Evolutionary conservation across 1,140 invertebrate genomes (phyloP).

Genomic region (Aradophagus sp.): DNA sequence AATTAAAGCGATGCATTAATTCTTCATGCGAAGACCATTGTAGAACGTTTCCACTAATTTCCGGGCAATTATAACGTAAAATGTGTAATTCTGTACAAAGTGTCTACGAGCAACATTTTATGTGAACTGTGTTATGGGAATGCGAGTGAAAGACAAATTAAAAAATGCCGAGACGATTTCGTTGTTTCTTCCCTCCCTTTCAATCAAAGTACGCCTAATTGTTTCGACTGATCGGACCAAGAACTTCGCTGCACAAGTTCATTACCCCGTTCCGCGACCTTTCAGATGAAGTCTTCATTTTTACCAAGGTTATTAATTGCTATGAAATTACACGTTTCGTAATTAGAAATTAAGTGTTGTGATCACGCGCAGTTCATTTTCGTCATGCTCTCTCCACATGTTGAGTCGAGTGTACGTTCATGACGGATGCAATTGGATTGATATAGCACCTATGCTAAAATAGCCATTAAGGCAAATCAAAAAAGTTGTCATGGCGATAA

Average conservation of each 20-base stretch:
- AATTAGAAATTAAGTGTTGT: slow-evolving; percentile 51
- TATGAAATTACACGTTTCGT: slow-evolving; percentile 39
- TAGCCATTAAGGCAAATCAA: slow-evolving; percentile 1
- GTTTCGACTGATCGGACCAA: slow-evolving; percentile 13
- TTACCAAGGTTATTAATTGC: slow-evolving; percentile 78
- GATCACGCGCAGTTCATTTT: slow-evolving; percentile 46
- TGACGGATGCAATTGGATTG: slow-evolving; percentile 25
- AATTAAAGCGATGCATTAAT: slow-evolving; percentile 40
- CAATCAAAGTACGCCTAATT: slow-evolving; percentile 14
- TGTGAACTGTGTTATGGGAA: slow-evolving; percentile 45
- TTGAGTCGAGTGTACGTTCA: slow-evolving; percentile 18
- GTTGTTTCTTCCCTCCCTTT: slow-evolving; percentile 7
- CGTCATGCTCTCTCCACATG: slow-evolving; percentile 71
- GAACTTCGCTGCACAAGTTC: slow-evolving; percentile 23
- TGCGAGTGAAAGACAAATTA: slow-evolving; percentile 17
- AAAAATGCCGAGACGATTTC: slow-evolving; percentile 11
- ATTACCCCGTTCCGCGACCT: slow-evolving; percentile 42
- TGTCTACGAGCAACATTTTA: slow-evolving; percentile 35
- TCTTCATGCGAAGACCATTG: slow-evolving; percentile 29
- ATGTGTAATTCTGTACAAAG: slow-evolving; percentile 36
- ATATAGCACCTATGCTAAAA: slow-evolving; percentile 11
- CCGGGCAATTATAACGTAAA: slow-evolving; percentile 32
- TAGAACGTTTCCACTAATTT: slow-evolving; percentile 37
- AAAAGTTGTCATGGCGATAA: slow-evolving; percentile 1
- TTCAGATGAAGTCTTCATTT: slow-evolving; percentile 69